Base-by-base conservation (phyloP, 2,888 invertebrate genomes). In the Diarsia mendica region DNA sequence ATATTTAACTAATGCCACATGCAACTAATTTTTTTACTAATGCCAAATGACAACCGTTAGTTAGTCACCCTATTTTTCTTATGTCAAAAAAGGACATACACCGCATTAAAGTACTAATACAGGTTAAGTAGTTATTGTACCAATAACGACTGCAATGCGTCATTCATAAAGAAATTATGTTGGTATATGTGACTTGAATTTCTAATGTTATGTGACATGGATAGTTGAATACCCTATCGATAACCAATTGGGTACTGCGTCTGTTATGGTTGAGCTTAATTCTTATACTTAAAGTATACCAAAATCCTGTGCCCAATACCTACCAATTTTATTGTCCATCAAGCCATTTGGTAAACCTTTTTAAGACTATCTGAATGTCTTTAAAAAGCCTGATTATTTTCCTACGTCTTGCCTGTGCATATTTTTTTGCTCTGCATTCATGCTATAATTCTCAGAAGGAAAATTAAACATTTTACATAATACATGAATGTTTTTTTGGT, bases 101-200 rank as follows among this genome's bases (percentile, higher is more conserved):
- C 0, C 28, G 10, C 28, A 66, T 23, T 2, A 15, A 28, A 33
- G 8, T 33, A 39, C n/a, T 13, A 28, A n/a, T n/a, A 49, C 10
- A 18, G 33, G 18, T 70, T 51, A 49, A 67, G n/a, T 58, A 48
- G 9, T 18, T 18, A 64, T 79, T 79, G 61, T 71, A 33, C 44
- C n/a, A 13, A 33, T 48, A 51, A 20, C 0, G 39, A 68, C 58
- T n/a, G 79, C 73, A 78, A 79, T 81, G 64, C 15, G 61, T 46
- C 46, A 65, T 83, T 83, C 6, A 69, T 73, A 83, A 39, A 66
- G 20, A 75, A 79, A 72, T 67, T 3, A 66, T 82, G 55, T 75
- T 72, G 64, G 55, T 39, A 53, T 64, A 33, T 49, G 68, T 67
- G 82, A 20, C 1, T n/a, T 60, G 75, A 55, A 58, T 75, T 60